These are phyloP conservation scores for Echinometra lucunter DNA, from an alignment of 53 echinoderm and acorn worm species.

Conservation along the genomic window DNA sequence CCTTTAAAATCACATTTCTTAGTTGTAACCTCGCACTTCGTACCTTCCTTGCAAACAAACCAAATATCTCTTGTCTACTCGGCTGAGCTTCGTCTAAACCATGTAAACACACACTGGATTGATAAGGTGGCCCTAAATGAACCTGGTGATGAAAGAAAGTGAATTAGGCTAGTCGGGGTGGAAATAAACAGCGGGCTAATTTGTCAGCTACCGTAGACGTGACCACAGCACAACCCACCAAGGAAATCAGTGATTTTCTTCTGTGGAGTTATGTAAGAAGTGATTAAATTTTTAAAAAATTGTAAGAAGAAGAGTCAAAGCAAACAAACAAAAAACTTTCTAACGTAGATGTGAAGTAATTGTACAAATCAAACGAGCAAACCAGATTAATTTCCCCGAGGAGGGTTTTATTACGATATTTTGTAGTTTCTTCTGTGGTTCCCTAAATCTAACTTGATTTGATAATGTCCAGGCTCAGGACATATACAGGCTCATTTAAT, in stretches of 20 bases:
- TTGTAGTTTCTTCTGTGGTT: too few relatives aligned
- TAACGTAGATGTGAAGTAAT: background rate
- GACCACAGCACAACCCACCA: background rate
- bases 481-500: too few relatives aligned
- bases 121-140: constrained; percentile 63
- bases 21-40: background rate
- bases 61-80: constrained; percentile 18
- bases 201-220: constrained; percentile 29
- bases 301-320: background rate
- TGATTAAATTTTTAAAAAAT: background rate
- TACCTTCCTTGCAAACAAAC: constrained; percentile 18
- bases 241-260: background rate
- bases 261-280: background rate
- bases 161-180: constrained; percentile 46
- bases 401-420: too few relatives aligned
- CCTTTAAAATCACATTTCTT: constrained; percentile 41
- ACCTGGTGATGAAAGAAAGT: constrained; percentile 53
- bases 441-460: too few relatives aligned
- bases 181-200: constrained; percentile 45
- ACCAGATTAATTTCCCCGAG: too few relatives aligned
- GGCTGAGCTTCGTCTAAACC: constrained; percentile 42
- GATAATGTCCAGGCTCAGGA: too few relatives aligned
- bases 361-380: background rate
- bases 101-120: constrained; percentile 37
- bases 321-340: background rate